Evolutionary conservation across 2,113 vertebrate genomes (phyloP).

Genomic region (Pardalotus punctatus): DNA sequence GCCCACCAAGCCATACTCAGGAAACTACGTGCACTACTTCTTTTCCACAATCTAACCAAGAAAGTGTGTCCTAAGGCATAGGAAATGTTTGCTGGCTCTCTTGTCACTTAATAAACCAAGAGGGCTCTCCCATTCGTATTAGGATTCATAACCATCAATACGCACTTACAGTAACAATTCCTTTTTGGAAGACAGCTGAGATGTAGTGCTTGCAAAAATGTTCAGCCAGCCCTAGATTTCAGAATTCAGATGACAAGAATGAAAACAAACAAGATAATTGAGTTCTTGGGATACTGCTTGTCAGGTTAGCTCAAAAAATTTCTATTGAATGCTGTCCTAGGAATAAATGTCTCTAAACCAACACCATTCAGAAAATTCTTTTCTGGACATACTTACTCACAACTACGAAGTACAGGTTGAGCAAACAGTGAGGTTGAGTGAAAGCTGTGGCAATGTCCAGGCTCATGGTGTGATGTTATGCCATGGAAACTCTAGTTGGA

Average conservation of each 20-base stretch:
- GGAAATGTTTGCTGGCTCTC: background rate
- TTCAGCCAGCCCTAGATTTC: background rate
- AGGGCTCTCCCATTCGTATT: background rate
- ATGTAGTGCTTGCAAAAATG: background rate
- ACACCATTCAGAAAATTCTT: background rate
- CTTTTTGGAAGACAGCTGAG: background rate
- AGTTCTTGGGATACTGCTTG: background rate
- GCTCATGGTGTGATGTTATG: background rate
- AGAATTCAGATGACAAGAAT: background rate
- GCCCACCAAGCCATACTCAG: background rate
- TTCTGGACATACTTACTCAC: background rate
- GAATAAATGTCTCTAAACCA: background rate
- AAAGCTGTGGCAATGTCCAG: background rate
- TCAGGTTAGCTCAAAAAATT: background rate
- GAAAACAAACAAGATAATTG: background rate
- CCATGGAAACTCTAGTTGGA: background rate
- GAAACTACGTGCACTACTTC: rapidly evolving
- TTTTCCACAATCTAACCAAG: background rate
- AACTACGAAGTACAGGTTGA: background rate
- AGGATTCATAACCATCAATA: background rate
- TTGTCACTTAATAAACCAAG: background rate
- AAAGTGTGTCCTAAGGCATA: background rate
- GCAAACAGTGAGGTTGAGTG: background rate
- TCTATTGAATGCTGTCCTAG: background rate
- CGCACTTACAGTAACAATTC: background rate